Evolutionary conservation across 2,113 vertebrate species (phyloP), one percentile per base, ranked within the genome.

Genomic region (Hippocampus zosterae): DNA sequence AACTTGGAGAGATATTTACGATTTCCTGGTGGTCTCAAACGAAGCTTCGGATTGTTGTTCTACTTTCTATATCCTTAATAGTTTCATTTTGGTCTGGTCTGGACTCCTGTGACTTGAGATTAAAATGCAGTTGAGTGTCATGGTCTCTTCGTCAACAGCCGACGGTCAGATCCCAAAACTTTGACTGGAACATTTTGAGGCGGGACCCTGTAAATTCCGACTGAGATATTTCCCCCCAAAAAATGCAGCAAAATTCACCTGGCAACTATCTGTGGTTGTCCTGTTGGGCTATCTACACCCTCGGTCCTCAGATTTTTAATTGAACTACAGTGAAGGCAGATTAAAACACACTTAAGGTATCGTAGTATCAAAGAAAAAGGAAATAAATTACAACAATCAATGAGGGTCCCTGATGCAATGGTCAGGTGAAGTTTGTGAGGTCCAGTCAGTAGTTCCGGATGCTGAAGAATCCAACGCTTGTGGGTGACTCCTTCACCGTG

Each of bases 401-500:
- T 56, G 69, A 55, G 5, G 4, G 7, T 60, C 27, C 27, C 57
- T 23, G 23, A 42, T 44, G 23, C 33, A 29, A 21, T 5, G 60
- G 60, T 62, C 63, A 16, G 13, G 33, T 33, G 44, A 27, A n/a
- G 55, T 2, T 42, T 65, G 16, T 25, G 2, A 7, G 12, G 29
- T 74, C 61, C 55, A 0, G 37, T 98, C 92, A 99, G 85, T 94
- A 99, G 77, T 95, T 95, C 33, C 94, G 92, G 21, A 98, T 89
- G 89, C 90, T 97, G 91, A 99, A 99, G 83, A 99, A 99, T 50
- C 97, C 97, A 5, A 99, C 96, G 0, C 97, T 98, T 89, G 97
- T 98, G 1, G 96, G 96, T 0, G 96, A 98, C 86, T 99, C 97
- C 82, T 99, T 99, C 75, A 99, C 97, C 0, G 97, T 99, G 78